phyloP scores from a whole-genome alignment of 1,140 invertebrate genomes.

The Lithobius niger region DNA sequence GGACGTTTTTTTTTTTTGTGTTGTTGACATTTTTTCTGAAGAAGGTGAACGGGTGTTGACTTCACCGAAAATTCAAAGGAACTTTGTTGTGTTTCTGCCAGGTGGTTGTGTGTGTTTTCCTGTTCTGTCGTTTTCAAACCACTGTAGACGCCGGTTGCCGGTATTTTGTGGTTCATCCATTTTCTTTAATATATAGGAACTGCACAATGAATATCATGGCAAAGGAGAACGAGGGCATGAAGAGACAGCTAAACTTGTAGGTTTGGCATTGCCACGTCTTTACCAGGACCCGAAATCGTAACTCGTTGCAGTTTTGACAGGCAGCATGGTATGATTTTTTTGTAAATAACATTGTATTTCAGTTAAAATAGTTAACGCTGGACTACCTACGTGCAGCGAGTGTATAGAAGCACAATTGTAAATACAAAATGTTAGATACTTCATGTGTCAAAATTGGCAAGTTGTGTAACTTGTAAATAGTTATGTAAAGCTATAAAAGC shows the following conservation, averaged over 20 bases:
- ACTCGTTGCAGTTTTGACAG: not conserved
- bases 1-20: too few relatives aligned
- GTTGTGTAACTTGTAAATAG: too few relatives aligned
- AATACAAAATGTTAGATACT: not conserved
- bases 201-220: conserved; percentile 53
- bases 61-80: too few relatives aligned
- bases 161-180: too few relatives aligned
- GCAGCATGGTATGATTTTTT: not conserved
- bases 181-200: conserved; percentile 32
- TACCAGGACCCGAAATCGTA: not conserved
- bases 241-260: conserved; percentile 66
- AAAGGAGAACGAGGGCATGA: conserved; percentile 56
- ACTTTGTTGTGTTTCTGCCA: too few relatives aligned
- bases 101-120: too few relatives aligned
- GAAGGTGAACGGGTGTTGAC: too few relatives aligned
- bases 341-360: not conserved
- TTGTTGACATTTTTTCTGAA: too few relatives aligned
- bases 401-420: not conserved
- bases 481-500: too few relatives aligned
- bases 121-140: not conserved
- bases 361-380: not conserved
- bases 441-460: not conserved
- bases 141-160: too few relatives aligned
- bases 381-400: not conserved
- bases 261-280: conserved; percentile 65